A percentile compares a stretch with the other conserved stretches of the same genome.
Conservation (phyloP, 2,888 invertebrate genomes). For the Dicyrtomina minuta region DNA sequence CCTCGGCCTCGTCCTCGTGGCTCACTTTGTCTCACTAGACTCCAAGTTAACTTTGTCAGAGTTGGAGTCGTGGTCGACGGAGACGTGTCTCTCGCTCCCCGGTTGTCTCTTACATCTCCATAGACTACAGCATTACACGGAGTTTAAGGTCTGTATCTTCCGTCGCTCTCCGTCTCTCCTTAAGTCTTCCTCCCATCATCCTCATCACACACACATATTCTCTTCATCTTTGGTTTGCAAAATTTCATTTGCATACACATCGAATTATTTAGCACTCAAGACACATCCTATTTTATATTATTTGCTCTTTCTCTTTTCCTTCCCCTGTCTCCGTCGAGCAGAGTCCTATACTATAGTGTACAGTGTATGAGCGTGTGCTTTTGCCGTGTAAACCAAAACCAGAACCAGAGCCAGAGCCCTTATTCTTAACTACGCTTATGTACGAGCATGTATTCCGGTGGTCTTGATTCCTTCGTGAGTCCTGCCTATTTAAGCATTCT, state of each 20-base stretch:
- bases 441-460: too few species aligned
- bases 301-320: slow-evolving; percentile 31
- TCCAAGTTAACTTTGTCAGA: not conserved
- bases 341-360: not conserved
- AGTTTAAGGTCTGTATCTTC: not conserved
- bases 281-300: slow-evolving; percentile 48
- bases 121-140: too few species aligned
- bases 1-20: slow-evolving; percentile 15
- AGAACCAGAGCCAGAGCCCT: too few species aligned
- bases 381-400: too few species aligned
- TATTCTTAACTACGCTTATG: too few species aligned
- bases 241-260: slow-evolving; percentile 52
- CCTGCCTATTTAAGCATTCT: slow-evolving; percentile 48
- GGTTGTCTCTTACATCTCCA: too few species aligned
- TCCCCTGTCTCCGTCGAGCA: slow-evolving; percentile 4
- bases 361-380: too few species aligned
- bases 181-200: not conserved
- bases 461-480: not conserved
- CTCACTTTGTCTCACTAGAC: slow-evolving; percentile 18
- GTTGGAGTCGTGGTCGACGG: not conserved
- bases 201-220: slow-evolving; percentile 29
- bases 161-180: not conserved
- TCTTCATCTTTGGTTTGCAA: slow-evolving; percentile 27
- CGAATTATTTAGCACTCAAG: slow-evolving; percentile 49
- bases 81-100: too few species aligned